A percentile compares a stretch with the other conserved stretches of the same genome.
These are phyloP conservation scores for Lepilemur ruficaudatus DNA, from an alignment of 2,797 vertebrate species.

Conservation along the genomic window DNA sequence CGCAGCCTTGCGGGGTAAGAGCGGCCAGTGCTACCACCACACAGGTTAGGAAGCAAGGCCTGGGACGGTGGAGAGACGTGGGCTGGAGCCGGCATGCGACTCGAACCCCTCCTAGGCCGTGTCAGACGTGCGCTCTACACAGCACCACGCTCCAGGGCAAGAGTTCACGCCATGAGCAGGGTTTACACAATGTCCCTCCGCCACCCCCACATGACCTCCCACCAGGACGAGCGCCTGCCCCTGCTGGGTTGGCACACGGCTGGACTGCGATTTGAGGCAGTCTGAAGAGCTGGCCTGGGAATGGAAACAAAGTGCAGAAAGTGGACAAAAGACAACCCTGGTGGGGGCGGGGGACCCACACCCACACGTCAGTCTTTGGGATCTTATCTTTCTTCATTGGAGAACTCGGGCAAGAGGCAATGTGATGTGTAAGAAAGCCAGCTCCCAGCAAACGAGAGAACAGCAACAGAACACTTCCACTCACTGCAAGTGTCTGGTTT, in stretches of 20 bases:
- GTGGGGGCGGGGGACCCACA: no score
- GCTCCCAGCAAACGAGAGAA: background rate
- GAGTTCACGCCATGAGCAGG: background rate
- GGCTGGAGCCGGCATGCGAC: background rate
- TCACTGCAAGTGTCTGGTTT: no score
- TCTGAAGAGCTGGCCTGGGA: background rate
- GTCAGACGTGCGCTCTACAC: background rate
- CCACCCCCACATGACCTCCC: background rate
- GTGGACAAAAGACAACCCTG: background rate
- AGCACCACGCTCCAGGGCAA: background rate
- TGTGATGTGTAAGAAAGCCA: background rate
- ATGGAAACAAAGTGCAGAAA: background rate
- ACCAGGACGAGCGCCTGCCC: background rate
- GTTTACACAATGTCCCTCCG: background rate
- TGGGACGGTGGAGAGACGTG: background rate
- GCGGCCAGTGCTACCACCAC: rapidly evolving
- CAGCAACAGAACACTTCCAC: rapidly evolving
- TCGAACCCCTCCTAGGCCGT: background rate
- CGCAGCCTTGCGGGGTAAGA: no score
- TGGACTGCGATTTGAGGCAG: background rate
- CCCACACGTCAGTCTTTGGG: background rate
- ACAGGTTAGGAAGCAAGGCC: background rate
- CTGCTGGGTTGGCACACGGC: no score
- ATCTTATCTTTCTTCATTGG: background rate
- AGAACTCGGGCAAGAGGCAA: background rate